phyloP scores from a whole-genome alignment of 2,113 vertebrate genomes.

The Ammodytes marinus region DNA sequence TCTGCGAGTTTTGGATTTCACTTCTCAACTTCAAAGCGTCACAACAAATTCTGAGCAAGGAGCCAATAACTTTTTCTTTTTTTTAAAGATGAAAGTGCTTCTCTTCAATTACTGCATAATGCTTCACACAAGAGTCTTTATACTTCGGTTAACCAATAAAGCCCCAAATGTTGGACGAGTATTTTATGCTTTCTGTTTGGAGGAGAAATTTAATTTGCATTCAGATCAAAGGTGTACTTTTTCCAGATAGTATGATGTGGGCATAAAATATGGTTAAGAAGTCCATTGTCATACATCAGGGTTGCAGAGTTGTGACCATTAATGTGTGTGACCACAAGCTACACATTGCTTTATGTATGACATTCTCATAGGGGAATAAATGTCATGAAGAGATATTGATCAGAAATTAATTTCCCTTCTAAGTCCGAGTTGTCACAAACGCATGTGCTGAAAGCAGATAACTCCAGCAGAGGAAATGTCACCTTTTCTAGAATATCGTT shows the following conservation, averaged over 20 bases:
- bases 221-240: conserved; percentile 20
- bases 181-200: conserved; percentile 25
- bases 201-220: conserved; percentile 14
- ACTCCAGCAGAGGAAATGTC: conserved; percentile 72
- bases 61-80: conserved; percentile 52
- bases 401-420: conserved; percentile 77
- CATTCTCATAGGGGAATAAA: conserved; percentile 67
- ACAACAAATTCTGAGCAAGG: conserved; percentile 40
- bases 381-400: conserved; percentile 75
- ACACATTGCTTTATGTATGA: conserved; percentile 54
- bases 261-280: not conserved
- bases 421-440: conserved; percentile 52
- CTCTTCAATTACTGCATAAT: conserved; percentile 40
- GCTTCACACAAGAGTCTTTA: conserved; percentile 24
- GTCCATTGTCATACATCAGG: conserved; percentile 23
- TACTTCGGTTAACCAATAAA: conserved; percentile 24
- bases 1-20: conserved; percentile 53
- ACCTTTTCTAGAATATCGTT: conserved; percentile 55
- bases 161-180: not conserved
- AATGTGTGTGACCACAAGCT: conserved; percentile 47
- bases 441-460: conserved; percentile 68
- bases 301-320: conserved; percentile 27
- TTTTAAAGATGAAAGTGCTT: conserved; percentile 64
- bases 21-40: conserved; percentile 66
- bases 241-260: conserved; percentile 1